Base-by-base conservation (phyloP, 1,140 invertebrate genomes). In the Bombus haemorrhoidalis region DNA sequence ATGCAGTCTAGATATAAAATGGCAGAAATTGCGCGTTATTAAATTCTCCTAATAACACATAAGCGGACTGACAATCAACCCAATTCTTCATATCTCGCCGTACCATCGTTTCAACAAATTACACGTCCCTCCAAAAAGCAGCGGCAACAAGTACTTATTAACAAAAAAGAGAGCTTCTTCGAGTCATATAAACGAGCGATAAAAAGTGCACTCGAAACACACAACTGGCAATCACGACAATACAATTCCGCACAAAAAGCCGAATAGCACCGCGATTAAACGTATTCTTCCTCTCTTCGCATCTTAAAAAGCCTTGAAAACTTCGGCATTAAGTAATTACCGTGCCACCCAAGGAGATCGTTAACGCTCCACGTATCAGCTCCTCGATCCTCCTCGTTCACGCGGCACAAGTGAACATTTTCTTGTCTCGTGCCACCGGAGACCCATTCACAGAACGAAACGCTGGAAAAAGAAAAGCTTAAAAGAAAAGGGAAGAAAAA, bases 261-360 rank as follows among this genome's bases (percentile, higher is more conserved):
- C 2, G n/a, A n/a, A n/a, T 32, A 28, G 39, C 22, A 18, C 3
- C 9, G 9, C 25, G 37, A 39, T 77, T 39, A 62, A 39, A 41
- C 25, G 25, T 12, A 41, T 25, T 15, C 34, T 53, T 25, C 8
- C 34, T 62, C 37, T 39, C 39, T 5, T 41, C n/a, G 13, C 39
- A 15, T 13, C 41, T 75, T n/a, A 22, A 71, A 57, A 71, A 74
- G 57, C 34, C 71, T 64, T 72, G 66, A n/a, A 83, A 62, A n/a
- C 25, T 83, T 75, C 32, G 34, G 59, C 72, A 83, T 53, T 64
- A 82, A 74, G 81, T 75, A 83, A 83, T 83, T 75, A 83, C 53
- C 41, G 41, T 32, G 25, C 72, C 64, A 59, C 76, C 69, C 62
- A 28, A 37, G 64, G 47, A 59, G 69, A 68, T 74, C 59, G 57